Conservation (phyloP, 2,113 vertebrate genomes). For the Edolisoma coerulescens region DNA sequence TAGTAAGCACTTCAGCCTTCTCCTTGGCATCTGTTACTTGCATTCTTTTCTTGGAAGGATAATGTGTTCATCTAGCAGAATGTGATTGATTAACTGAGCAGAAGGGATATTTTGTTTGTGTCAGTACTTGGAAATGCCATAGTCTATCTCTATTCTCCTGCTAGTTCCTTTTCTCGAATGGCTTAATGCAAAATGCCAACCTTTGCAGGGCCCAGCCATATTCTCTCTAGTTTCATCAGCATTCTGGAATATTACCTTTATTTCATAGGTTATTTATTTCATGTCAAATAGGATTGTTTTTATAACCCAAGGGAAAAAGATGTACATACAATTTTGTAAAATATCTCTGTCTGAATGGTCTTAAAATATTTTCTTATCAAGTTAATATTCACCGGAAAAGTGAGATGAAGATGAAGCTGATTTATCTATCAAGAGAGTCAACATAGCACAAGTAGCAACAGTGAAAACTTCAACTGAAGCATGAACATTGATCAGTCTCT, state of each 20-base stretch:
- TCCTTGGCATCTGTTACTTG: slow-evolving; percentile 10
- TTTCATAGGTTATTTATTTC: background rate
- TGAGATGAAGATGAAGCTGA: background rate
- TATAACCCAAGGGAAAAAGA: background rate
- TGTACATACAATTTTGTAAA: background rate
- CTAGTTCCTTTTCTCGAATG: background rate
- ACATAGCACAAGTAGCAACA: background rate
- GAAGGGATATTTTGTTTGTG: slow-evolving; percentile 5
- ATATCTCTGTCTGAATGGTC: background rate
- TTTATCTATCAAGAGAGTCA: background rate
- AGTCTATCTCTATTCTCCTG: background rate
- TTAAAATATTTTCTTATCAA: background rate
- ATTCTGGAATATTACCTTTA: background rate
- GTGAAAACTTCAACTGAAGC: background rate
- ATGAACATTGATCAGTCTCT: background rate
- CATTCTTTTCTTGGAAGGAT: slow-evolving; percentile 25
- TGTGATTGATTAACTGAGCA: slow-evolving; percentile 43
- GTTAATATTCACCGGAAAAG: background rate
- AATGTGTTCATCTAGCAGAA: slow-evolving; percentile 25
- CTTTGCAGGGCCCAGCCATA: background rate
- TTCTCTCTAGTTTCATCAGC: background rate
- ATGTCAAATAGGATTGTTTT: background rate
- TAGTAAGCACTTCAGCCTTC: slow-evolving; percentile 31
- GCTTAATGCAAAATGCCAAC: background rate
- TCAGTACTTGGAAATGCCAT: slow-evolving; percentile 2